Evolutionary conservation across 2,113 vertebrate genomes (phyloP).

Genomic region (Salvator merianae): DNA sequence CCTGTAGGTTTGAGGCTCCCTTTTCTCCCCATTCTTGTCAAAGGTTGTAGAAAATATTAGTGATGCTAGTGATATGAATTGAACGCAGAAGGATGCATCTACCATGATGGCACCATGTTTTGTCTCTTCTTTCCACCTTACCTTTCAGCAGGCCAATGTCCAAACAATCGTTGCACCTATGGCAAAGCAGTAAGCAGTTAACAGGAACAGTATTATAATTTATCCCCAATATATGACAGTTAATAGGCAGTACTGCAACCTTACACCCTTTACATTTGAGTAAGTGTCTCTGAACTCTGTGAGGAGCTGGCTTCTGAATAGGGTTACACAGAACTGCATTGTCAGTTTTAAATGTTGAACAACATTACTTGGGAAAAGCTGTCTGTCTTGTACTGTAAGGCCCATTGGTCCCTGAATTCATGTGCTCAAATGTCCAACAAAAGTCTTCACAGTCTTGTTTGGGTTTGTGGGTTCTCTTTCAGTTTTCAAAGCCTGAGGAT

Average conservation of each 20-base stretch:
- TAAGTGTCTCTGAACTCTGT: neutral
- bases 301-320: neutral
- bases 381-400: neutral
- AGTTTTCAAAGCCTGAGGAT: no score
- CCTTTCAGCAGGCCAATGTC: neutral
- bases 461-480: no score
- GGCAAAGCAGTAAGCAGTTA: neutral
- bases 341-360: neutral
- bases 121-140: neutral
- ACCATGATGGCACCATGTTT: no score
- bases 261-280: neutral
- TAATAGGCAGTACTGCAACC: neutral
- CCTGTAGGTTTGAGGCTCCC: neutral
- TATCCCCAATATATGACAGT: neutral
- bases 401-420: neutral
- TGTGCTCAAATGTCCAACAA: neutral
- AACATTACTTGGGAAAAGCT: neutral
- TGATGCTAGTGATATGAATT: neutral
- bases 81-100: neutral
- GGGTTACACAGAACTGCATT: neutral
- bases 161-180: neutral
- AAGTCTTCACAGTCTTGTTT: no score
- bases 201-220: neutral
- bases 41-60: neutral
- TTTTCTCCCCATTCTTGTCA: neutral